phyloP scores from a whole-genome alignment of 1,140 invertebrate species.

The Pseudomyrmex gracilis region DNA sequence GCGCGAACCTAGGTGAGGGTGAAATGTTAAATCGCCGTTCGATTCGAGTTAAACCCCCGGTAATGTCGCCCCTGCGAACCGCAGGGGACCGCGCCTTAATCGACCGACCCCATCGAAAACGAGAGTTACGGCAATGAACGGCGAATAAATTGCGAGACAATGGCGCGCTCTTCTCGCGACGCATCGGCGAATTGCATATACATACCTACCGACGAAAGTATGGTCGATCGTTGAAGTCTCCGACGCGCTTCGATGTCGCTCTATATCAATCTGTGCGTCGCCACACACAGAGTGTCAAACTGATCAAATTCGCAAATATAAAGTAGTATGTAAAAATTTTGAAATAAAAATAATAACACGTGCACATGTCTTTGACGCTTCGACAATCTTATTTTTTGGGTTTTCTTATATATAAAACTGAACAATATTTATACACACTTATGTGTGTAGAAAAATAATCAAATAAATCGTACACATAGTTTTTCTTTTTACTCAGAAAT shows the following conservation, averaged over 20 bases:
- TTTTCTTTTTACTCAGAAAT: too few relatives aligned
- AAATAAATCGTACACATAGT: too few relatives aligned
- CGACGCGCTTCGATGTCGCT: slow-evolving; percentile 63
- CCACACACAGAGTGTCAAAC: background rate
- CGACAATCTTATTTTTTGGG: too few relatives aligned
- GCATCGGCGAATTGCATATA: slow-evolving; percentile 31
- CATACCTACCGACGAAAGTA: slow-evolving; percentile 52
- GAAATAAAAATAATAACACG: too few relatives aligned
- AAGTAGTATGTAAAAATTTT: background rate
- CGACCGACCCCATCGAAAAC: slow-evolving; percentile 52
- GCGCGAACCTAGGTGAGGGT: slow-evolving; percentile 74
- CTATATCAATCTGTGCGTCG: too few relatives aligned
- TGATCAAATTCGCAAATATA: background rate
- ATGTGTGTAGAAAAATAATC: too few relatives aligned
- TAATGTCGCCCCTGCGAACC: slow-evolving; percentile 79
- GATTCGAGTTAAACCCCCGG: slow-evolving; percentile 80
- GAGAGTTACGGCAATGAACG: slow-evolving; percentile 48
- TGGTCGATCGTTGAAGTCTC: slow-evolving; percentile 72
- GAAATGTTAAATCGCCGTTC: slow-evolving; percentile 81
- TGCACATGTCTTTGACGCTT: background rate
- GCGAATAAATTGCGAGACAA: slow-evolving; percentile 28
- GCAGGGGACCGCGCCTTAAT: slow-evolving; percentile 50
- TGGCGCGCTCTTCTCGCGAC: slow-evolving; percentile 13
- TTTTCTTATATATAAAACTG: background rate
- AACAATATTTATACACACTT: background rate